A percentile compares a stretch with the other conserved stretches of the same genome.
Conservation (phyloP, 2,888 invertebrate species). For the Oxytorus armatus region DNA sequence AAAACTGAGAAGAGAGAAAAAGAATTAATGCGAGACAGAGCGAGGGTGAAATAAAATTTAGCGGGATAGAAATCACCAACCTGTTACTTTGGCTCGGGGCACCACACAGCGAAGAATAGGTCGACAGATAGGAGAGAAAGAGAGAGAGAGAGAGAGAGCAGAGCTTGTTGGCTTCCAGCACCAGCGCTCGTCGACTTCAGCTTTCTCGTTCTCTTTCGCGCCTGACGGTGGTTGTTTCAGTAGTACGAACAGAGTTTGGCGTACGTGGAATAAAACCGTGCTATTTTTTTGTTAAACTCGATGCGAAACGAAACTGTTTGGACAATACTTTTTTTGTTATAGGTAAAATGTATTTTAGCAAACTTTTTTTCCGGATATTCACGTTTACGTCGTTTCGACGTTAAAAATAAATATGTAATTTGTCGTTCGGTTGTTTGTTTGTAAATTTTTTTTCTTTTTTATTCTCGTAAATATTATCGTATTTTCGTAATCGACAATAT, state of each 20-base stretch:
- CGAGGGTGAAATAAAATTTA: slow-evolving; percentile 63
- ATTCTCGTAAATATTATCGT: slow-evolving; percentile 6
- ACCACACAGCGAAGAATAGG: slow-evolving; percentile 48
- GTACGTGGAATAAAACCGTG: too few relatives aligned
- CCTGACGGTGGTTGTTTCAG: not conserved
- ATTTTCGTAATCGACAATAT: slow-evolving; percentile 39
- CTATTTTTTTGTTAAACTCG: too few relatives aligned
- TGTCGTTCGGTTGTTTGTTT: not conserved
- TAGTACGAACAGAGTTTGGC: too few relatives aligned
- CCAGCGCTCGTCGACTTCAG: not conserved
- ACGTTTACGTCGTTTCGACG: not conserved
- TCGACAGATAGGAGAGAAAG: slow-evolving; percentile 18
- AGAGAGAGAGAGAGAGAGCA: slow-evolving; percentile 16
- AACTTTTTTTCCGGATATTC: not conserved
- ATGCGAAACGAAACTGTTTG: too few relatives aligned
- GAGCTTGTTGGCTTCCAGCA: slow-evolving; percentile 31
- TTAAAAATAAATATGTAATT: not conserved
- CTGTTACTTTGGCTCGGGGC: slow-evolving; percentile 78
- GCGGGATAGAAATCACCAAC: slow-evolving; percentile 78
- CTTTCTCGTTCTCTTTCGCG: slow-evolving; percentile 3
- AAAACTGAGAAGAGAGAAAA: slow-evolving; percentile 32
- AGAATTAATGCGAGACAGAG: slow-evolving; percentile 1
- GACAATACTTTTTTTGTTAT: not conserved
- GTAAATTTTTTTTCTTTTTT: slow-evolving; percentile 8
- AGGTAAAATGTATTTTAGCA: not conserved